Conservation (phyloP, 2,113 vertebrate species). For the Dissostichus mawsoni region DNA sequence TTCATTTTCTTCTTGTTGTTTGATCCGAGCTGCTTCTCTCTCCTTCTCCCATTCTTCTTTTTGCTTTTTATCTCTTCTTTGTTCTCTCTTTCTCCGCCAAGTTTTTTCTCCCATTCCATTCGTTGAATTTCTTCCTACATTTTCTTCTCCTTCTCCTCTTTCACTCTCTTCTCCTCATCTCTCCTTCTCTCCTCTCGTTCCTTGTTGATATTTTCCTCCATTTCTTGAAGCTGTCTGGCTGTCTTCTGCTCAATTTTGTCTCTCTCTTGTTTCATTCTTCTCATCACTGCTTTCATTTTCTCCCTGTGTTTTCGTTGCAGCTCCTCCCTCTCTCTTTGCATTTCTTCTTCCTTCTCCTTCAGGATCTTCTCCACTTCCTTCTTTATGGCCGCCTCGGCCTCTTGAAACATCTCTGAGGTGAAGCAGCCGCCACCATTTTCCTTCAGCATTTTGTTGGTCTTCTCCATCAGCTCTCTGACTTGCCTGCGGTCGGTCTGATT, state of each 20-base stretch:
- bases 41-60: neutral
- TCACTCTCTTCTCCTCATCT: neutral
- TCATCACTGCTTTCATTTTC: too few species aligned
- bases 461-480: slow-evolving; percentile 25
- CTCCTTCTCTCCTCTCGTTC: slow-evolving; percentile 21
- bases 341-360: slow-evolving; percentile 14
- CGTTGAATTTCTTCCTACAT: neutral
- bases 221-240: too few species aligned
- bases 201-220: too few species aligned
- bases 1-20: neutral
- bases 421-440: slow-evolving; percentile 40
- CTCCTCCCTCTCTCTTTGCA: slow-evolving; percentile 9
- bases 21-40: neutral
- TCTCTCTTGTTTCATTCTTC: too few species aligned
- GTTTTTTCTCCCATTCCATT: neutral
- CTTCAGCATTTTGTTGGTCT: slow-evolving; percentile 6
- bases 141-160: neutral
- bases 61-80: neutral
- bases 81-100: neutral
- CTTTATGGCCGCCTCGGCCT: neutral
- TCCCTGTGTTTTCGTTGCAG: too few species aligned
- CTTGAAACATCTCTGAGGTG: slow-evolving; percentile 3
- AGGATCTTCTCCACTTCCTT: neutral
- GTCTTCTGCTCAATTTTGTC: too few species aligned
- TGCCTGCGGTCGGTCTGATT: neutral